phyloP scores from a whole-genome alignment of 2,113 vertebrate species.

The Phyllopteryx taeniolatus region DNA sequence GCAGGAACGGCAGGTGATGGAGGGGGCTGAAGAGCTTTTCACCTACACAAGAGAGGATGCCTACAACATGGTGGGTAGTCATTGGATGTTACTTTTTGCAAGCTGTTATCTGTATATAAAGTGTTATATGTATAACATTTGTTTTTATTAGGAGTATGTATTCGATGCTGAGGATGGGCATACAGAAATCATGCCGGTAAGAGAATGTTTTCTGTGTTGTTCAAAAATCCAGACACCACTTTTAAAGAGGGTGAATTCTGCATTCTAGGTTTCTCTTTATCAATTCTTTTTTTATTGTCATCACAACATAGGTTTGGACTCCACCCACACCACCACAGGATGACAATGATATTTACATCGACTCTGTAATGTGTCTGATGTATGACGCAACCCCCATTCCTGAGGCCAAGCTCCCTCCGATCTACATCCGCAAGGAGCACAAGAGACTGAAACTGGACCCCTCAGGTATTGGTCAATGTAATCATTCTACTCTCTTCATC shows the following conservation, averaged over 20 bases:
- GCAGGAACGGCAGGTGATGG: constrained; percentile 73
- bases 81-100: constrained; percentile 6
- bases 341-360: constrained; percentile 91
- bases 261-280: neutral
- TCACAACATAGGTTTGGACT: constrained; percentile 82
- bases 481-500: neutral
- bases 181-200: constrained; percentile 90
- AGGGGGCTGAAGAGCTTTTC: constrained; percentile 85
- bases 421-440: constrained; percentile 88
- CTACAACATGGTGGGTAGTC: constrained; percentile 83
- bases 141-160: constrained; percentile 79
- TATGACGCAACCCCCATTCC: constrained; percentile 86
- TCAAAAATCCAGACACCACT: neutral
- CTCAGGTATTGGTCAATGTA: constrained; percentile 67
- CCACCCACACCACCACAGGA: constrained; percentile 92
- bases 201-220: constrained; percentile 13
- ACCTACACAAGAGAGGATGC: constrained; percentile 92
- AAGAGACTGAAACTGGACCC: constrained; percentile 88
- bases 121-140: neutral
- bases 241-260: neutral
- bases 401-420: constrained; percentile 85
- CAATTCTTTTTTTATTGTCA: neutral
- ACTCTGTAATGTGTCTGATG: constrained; percentile 92
- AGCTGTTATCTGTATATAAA: neutral
- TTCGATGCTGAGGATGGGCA: constrained; percentile 85